Conservation (phyloP, 2,797 vertebrate genomes). For the Oreortyx pictus region DNA sequence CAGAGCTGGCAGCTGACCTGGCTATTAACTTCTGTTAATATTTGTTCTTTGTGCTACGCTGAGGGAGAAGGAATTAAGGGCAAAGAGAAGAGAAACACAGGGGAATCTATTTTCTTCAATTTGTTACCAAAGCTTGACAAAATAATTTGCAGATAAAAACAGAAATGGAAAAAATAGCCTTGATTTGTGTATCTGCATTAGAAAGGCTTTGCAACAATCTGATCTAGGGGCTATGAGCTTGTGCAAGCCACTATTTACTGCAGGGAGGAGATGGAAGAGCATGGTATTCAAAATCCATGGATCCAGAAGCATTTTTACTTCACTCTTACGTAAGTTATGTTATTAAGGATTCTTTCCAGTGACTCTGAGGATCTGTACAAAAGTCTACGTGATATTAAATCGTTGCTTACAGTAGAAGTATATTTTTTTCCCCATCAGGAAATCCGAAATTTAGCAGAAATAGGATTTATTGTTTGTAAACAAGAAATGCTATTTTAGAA, state of each 20-base stretch:
- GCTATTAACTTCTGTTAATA: slow-evolving; percentile 7
- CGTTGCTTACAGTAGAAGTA: neutral
- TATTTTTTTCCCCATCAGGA: neutral
- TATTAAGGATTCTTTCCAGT: neutral
- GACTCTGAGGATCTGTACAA: neutral
- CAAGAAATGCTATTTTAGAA: neutral
- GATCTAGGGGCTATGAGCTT: no score
- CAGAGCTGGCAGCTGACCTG: neutral
- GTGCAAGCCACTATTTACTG: neutral
- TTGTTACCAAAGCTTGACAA: neutral
- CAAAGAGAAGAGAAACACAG: neutral
- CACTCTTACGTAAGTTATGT: neutral
- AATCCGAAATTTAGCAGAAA: neutral
- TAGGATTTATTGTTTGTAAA: neutral
- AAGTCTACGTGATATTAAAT: neutral
- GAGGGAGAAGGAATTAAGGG: neutral
- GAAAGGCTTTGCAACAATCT: neutral
- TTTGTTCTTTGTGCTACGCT: neutral
- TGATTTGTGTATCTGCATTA: neutral
- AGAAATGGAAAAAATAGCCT: neutral
- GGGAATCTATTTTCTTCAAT: neutral
- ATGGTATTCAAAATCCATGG: neutral
- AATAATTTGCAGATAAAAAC: neutral
- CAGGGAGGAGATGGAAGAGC: neutral
- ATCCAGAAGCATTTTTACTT: neutral